These are phyloP conservation scores for Scaptomyza cyrtandrae DNA, from an alignment of 2,888 invertebrate species.

Conservation along the genomic window DNA sequence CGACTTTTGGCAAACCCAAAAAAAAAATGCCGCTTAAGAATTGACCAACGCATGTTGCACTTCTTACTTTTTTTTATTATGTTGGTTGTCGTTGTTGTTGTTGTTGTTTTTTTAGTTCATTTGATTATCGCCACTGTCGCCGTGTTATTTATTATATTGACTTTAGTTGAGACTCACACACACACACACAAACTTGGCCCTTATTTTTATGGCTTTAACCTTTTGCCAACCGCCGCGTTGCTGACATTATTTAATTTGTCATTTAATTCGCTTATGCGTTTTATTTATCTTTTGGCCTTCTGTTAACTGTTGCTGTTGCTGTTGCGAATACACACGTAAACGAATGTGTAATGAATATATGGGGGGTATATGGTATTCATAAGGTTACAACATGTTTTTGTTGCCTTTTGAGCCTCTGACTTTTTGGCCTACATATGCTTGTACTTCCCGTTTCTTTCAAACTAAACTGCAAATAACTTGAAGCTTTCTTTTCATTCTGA, in stretches of 20 bases:
- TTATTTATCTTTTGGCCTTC: conserved; percentile 24
- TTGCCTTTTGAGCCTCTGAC: conserved; percentile 36
- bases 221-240: conserved; percentile 75
- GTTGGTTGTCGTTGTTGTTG: conserved; percentile 19
- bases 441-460: conserved; percentile 35
- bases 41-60: conserved; percentile 75
- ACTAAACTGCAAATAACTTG: conserved; percentile 46
- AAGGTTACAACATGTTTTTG: conserved; percentile 33
- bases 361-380: conserved; percentile 38
- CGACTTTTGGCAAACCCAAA: conserved; percentile 52
- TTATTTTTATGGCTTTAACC: conserved; percentile 81
- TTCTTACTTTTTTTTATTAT: conserved; percentile 2
- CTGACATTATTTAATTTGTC: conserved; percentile 80
- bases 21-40: conserved; percentile 50
- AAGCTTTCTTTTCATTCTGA: conserved; percentile 31
- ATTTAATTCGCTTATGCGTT: conserved; percentile 62
- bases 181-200: conserved; percentile 45
- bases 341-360: conserved; percentile 56
- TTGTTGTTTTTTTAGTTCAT: conserved; percentile 67
- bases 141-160: conserved; percentile 81
- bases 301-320: conserved; percentile 25
- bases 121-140: conserved; percentile 80
- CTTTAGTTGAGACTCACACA: conserved; percentile 46
- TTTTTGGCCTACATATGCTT: conserved; percentile 66
- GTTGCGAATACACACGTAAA: conserved; percentile 38